Evolutionary conservation across 1,140 invertebrate species (phyloP).

Genomic region (Oryctes rhinoceros): DNA sequence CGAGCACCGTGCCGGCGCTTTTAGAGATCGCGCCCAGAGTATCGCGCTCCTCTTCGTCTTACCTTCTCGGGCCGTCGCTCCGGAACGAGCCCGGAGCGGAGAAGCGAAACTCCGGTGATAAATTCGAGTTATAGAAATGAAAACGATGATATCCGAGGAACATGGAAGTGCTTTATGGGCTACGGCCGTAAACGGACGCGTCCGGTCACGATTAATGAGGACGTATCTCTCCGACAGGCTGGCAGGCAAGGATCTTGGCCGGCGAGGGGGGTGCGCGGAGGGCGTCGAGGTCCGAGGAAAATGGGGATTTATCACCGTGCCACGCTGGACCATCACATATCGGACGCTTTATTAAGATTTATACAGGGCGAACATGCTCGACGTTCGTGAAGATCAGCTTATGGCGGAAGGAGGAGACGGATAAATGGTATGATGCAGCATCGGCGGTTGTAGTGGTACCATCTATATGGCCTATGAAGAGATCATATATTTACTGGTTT

Average conservation of each 20-base stretch:
- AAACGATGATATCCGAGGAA: constrained; percentile 58
- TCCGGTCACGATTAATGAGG: constrained; percentile 59
- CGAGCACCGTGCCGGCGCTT: too few relatives aligned
- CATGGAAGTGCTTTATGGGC: constrained; percentile 60
- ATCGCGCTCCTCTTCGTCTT: too few relatives aligned
- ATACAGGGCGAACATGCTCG: constrained; percentile 53
- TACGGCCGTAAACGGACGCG: constrained; percentile 56
- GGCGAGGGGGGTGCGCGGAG: neutral
- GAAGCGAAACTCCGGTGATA: constrained; percentile 44
- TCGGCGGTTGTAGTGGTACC: too few relatives aligned
- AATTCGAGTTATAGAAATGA: constrained; percentile 58
- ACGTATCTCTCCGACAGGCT: constrained; percentile 54
- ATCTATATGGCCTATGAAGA: too few relatives aligned
- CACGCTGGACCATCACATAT: constrained; percentile 51
- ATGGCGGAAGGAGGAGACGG: too few relatives aligned
- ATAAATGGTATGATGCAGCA: too few relatives aligned
- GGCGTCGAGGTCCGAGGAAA: constrained; percentile 48
- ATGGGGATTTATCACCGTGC: constrained; percentile 60
- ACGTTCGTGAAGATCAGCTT: too few relatives aligned
- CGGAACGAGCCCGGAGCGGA: neutral
- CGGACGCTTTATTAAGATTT: constrained; percentile 61
- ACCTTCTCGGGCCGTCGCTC: too few relatives aligned
- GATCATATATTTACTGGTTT: too few relatives aligned
- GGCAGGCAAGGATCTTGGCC: neutral
- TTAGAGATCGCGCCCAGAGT: too few relatives aligned